phyloP scores from a whole-genome alignment of 2,113 vertebrate species.

The Nothoprocta perdicaria region DNA sequence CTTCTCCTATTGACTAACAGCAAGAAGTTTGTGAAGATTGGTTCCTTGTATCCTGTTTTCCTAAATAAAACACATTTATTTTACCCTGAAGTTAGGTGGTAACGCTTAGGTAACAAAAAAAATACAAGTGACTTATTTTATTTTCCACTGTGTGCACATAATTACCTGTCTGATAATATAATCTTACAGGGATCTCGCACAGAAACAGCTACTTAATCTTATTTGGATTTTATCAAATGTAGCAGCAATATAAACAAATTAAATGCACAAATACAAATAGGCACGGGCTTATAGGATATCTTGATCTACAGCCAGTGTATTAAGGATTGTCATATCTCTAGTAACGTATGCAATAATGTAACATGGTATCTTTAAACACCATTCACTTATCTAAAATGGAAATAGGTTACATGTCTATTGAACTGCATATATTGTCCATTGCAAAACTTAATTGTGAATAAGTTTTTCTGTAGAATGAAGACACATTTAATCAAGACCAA shows the following conservation, averaged over 20 bases:
- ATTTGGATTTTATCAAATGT: not conserved
- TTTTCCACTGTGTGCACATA: not conserved
- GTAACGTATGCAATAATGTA: not conserved
- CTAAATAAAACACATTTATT: not conserved
- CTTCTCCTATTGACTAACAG: not conserved
- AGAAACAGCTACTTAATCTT: not conserved
- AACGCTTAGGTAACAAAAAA: not conserved
- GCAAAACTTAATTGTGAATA: not conserved
- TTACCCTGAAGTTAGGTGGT: not conserved
- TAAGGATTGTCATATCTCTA: not conserved
- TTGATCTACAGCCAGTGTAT: not conserved
- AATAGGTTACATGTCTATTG: not conserved
- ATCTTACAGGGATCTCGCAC: not conserved
- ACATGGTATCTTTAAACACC: not conserved
- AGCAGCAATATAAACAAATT: not conserved
- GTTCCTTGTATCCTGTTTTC: not conserved
- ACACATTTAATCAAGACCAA: not conserved
- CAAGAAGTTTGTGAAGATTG: not conserved
- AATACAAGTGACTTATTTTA: not conserved
- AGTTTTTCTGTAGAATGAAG: not conserved
- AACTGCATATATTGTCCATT: rapidly evolving
- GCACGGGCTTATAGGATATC: not conserved
- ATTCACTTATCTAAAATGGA: not conserved
- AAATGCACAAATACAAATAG: not conserved
- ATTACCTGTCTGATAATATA: not conserved